A percentile compares a stretch with the other conserved stretches of the same genome.
Evolutionary conservation across 2,888 invertebrate species (phyloP).

Genomic region (Strigamia crassipes): DNA sequence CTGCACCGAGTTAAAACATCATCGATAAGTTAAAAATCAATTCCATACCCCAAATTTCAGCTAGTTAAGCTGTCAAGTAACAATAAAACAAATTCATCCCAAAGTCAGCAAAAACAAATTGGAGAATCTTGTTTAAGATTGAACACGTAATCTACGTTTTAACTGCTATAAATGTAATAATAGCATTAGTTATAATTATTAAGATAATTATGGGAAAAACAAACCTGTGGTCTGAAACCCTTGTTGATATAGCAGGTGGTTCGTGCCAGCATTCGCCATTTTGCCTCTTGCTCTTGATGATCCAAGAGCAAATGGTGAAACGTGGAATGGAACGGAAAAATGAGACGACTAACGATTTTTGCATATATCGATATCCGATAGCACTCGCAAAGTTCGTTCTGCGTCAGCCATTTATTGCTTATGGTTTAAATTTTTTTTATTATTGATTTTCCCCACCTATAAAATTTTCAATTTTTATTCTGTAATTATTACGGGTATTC

Average conservation of each 20-base stretch:
- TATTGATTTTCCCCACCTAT: too few relatives aligned
- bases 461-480: too few relatives aligned
- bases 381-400: background rate
- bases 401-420: too few relatives aligned
- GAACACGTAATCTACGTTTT: background rate
- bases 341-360: background rate
- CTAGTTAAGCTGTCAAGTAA: background rate
- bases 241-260: slow-evolving; percentile 47
- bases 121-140: background rate
- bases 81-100: background rate
- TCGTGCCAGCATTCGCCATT: slow-evolving; percentile 43
- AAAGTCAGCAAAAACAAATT: background rate
- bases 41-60: background rate
- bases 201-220: background rate
- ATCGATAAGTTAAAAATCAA: background rate
- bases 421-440: too few relatives aligned
- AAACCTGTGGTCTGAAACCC: slow-evolving; percentile 41
- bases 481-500: too few relatives aligned
- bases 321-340: slow-evolving; percentile 4
- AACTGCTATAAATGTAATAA: background rate
- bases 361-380: background rate
- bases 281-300: slow-evolving; percentile 29
- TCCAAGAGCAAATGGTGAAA: background rate
- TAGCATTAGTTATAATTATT: background rate
- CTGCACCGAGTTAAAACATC: too few relatives aligned